Percentiles rank a stretch among this genome's conserved stretches.
phyloP scores from a whole-genome alignment of 2,888 invertebrate genomes.

The Conistra vaccinii region DNA sequence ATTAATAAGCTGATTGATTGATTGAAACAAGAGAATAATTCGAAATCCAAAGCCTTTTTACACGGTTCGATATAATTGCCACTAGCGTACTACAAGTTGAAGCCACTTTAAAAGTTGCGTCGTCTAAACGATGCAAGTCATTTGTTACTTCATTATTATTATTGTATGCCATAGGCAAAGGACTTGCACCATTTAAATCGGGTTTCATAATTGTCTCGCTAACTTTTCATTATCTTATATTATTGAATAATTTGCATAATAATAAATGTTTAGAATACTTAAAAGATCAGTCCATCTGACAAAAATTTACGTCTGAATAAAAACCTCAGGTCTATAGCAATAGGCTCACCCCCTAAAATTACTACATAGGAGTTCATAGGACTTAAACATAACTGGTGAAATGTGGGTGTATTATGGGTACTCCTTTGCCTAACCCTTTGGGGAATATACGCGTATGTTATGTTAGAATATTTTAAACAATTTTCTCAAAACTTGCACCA shows the following conservation, averaged over 20 bases:
- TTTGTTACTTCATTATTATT: not conserved
- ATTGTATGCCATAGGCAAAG: not conserved
- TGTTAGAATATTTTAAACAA: not conserved
- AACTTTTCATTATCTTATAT: not conserved
- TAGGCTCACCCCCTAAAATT: too few relatives aligned
- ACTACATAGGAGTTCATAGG: too few relatives aligned
- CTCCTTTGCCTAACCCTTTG: too few relatives aligned
- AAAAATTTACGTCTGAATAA: too few relatives aligned
- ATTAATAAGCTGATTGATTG: too few relatives aligned
- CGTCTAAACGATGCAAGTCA: not conserved
- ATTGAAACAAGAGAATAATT: constrained; percentile 2
- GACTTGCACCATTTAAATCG: not conserved
- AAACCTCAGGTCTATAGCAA: too few relatives aligned
- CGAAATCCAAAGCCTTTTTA: not conserved
- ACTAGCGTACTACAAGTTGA: not conserved
- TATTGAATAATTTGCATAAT: not conserved
- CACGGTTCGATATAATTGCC: not conserved
- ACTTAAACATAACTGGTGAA: too few relatives aligned
- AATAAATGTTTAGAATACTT: not conserved
- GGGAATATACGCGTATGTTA: too few relatives aligned
- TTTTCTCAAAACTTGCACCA: constrained; percentile 65
- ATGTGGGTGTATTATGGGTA: too few relatives aligned
- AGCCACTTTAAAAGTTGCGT: too few relatives aligned
- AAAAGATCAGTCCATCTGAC: too few relatives aligned
- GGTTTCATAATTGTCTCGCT: not conserved